These are phyloP conservation scores for Cassiopea andromeda DNA, from an alignment of 30 jellyfish, hydroid and myxozoan species.

Conservation along the genomic window DNA sequence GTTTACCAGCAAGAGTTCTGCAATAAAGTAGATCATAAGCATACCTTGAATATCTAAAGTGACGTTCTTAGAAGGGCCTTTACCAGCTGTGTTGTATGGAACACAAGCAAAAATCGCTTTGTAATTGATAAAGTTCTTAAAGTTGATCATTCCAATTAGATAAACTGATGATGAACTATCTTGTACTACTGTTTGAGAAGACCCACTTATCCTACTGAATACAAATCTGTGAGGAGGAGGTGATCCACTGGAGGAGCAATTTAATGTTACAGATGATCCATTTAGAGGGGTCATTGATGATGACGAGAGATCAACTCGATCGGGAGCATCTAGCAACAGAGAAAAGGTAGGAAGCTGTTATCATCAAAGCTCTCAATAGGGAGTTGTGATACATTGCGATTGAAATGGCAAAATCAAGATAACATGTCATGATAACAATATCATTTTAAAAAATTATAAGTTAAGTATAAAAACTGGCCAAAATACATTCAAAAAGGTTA, in stretches of 20 bases:
- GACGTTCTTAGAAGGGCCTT: background rate
- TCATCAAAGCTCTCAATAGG: no score
- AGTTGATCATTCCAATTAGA: background rate
- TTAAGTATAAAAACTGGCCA: no score
- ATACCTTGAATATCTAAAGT: constrained; percentile 17
- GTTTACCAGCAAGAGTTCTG: no score
- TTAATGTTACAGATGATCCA: background rate
- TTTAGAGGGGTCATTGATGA: background rate
- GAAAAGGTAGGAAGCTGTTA: no score
- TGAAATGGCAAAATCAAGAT: no score
- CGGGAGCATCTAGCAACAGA: constrained; percentile 1
- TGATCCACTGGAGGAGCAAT: background rate
- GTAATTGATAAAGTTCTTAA: background rate
- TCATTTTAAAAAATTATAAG: no score
- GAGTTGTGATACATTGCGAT: no score
- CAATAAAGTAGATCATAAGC: no score
- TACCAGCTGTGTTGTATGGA: constrained; percentile 11
- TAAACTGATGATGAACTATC: background rate
- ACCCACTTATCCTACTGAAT: background rate
- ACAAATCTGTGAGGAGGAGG: background rate
- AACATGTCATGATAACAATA: no score
- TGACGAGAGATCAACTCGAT: background rate
- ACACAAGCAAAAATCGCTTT: background rate
- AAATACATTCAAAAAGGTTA: no score
- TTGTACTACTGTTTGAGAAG: background rate